Conservation (phyloP, 2,888 invertebrate species). For the Dicycla oo region DNA sequence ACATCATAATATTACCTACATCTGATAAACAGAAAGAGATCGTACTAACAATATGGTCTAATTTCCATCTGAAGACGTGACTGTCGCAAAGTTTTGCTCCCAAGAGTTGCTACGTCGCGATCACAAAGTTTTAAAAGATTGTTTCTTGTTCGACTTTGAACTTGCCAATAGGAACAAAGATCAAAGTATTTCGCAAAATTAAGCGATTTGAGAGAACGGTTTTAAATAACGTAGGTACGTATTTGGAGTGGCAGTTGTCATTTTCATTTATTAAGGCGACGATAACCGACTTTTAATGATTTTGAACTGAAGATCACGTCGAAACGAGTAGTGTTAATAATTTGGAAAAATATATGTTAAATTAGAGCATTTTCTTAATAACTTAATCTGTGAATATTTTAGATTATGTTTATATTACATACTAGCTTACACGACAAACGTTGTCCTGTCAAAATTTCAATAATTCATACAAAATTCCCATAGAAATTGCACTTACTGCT, state of each 20-base stretch:
- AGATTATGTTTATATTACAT: no score
- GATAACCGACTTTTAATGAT: no score
- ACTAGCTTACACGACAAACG: no score
- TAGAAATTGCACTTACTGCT: no score
- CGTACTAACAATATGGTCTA: neutral
- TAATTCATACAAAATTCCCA: no score
- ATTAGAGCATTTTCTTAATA: no score
- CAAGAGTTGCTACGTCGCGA: neutral
- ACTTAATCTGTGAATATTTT: no score
- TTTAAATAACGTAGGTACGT: neutral
- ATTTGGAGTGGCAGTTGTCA: neutral
- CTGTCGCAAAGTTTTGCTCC: neutral
- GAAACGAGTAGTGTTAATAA: no score
- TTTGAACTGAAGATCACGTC: no score
- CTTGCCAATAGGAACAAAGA: slow-evolving; percentile 3
- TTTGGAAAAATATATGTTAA: no score
- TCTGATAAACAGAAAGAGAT: neutral
- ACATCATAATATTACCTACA: neutral
- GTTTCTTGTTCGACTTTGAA: slow-evolving; percentile 5
- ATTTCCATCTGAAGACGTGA: neutral
- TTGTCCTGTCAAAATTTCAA: no score
- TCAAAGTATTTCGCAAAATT: slow-evolving; percentile 2
- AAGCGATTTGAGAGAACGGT: neutral
- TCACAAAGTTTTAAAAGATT: slow-evolving; percentile 26
- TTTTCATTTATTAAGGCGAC: neutral